Conservation (phyloP, 2,797 vertebrate species). For the Karalla daura region DNA sequence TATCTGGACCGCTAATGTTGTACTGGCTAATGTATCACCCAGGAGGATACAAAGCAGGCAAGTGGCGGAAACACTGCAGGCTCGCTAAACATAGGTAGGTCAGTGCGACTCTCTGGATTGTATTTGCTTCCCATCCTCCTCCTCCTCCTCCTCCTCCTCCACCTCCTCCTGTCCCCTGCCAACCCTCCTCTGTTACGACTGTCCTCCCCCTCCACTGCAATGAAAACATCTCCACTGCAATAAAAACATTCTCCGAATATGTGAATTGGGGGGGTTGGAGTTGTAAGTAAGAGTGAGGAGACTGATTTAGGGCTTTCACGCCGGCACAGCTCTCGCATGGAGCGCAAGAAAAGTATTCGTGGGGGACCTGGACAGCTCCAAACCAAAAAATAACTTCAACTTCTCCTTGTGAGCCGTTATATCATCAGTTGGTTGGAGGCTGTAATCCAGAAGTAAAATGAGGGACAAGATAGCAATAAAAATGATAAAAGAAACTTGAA, state of each 20-base stretch:
- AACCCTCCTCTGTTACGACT: background rate
- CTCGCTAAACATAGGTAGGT: background rate
- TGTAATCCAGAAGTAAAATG: too few species aligned
- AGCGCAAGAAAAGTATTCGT: too few species aligned
- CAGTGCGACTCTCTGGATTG: conserved; percentile 9
- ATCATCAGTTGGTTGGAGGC: too few species aligned
- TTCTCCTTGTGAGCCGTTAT: too few species aligned
- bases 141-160: too few species aligned
- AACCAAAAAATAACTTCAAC: too few species aligned
- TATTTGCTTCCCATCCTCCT: background rate
- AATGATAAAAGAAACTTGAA: too few species aligned
- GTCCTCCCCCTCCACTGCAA: conserved; percentile 30
- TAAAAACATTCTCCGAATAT: conserved; percentile 61
- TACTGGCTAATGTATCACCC: background rate
- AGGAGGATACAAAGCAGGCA: background rate
- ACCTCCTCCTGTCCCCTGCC: too few species aligned
- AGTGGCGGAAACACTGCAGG: background rate
- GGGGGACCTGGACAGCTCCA: too few species aligned
- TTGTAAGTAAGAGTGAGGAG: conserved; percentile 20
- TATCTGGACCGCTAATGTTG: conserved; percentile 18
- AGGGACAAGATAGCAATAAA: too few species aligned
- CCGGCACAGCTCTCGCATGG: too few species aligned
- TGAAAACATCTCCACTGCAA: conserved; percentile 63
- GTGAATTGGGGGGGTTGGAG: conserved; percentile 44
- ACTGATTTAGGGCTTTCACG: background rate